Conservation (phyloP, 1,140 invertebrate species). For the Ips nitidus region DNA sequence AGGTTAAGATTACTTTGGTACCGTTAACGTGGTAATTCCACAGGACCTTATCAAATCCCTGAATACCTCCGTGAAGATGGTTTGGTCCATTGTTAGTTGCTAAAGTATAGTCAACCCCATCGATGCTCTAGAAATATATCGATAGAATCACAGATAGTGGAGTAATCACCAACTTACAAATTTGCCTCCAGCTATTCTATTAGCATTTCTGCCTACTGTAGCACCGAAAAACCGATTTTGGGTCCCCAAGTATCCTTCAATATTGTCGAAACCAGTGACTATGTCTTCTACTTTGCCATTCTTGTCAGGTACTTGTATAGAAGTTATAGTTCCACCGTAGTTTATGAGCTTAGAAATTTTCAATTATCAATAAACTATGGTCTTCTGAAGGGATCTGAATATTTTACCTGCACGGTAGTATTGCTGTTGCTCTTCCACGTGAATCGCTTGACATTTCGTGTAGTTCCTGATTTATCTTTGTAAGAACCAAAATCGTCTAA, state of each 20-base stretch:
- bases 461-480: slow-evolving; percentile 1
- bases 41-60: slow-evolving; percentile 82
- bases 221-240: slow-evolving; percentile 82
- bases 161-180: slow-evolving; percentile 54
- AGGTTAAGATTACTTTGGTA: slow-evolving; percentile 51
- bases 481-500: slow-evolving; percentile 42
- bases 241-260: slow-evolving; percentile 64
- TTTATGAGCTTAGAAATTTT: slow-evolving; percentile 60
- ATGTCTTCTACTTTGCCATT: slow-evolving; percentile 68
- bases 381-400: not conserved
- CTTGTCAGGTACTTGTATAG: slow-evolving; percentile 71
- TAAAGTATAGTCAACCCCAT: slow-evolving; percentile 68
- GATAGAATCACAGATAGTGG: not conserved
- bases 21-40: slow-evolving; percentile 49
- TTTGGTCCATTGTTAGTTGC: slow-evolving; percentile 72
- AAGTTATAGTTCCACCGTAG: slow-evolving; percentile 76
- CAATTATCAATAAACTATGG: not conserved
- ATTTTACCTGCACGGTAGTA: slow-evolving; percentile 47
- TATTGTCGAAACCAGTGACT: slow-evolving; percentile 74
- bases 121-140: slow-evolving; percentile 53
- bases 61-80: slow-evolving; percentile 82
- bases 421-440: slow-evolving; percentile 55
- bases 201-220: slow-evolving; percentile 84
- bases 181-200: slow-evolving; percentile 72
- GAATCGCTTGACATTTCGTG: slow-evolving; percentile 12